Percentiles rank a stretch among this genome's conserved stretches.
phyloP scores from a whole-genome alignment of 1,140 invertebrate species.

The Ips typographus region DNA sequence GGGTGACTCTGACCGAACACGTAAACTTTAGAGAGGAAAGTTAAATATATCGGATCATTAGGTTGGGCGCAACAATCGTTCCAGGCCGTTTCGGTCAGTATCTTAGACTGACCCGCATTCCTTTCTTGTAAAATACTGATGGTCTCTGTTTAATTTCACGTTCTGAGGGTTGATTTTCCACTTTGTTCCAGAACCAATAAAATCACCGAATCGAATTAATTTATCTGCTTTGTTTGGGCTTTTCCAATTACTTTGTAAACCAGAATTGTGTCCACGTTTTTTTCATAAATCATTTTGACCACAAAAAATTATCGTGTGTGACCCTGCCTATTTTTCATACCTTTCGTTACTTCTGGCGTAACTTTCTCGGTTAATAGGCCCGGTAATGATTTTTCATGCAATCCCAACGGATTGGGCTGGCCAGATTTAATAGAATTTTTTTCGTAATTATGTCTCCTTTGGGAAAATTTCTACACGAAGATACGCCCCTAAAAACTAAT shows the following conservation, averaged over 20 bases:
- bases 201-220: slow-evolving; percentile 22
- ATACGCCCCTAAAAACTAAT: background rate
- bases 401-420: slow-evolving; percentile 16
- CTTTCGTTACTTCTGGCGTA: slow-evolving; percentile 5
- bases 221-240: slow-evolving; percentile 10
- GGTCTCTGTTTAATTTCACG: slow-evolving; percentile 9
- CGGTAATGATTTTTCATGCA: slow-evolving; percentile 6
- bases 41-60: slow-evolving; percentile 19
- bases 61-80: slow-evolving; percentile 14
- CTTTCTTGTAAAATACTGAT: slow-evolving; percentile 20
- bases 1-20: background rate
- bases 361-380: slow-evolving; percentile 13
- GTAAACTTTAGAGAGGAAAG: background rate
- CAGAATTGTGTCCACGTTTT: background rate
- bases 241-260: background rate
- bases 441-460: slow-evolving; percentile 9
- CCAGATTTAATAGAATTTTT: slow-evolving; percentile 16
- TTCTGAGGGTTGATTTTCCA: slow-evolving; percentile 14
- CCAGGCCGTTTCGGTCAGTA: slow-evolving; percentile 18
- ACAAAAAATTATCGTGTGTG: slow-evolving; percentile 7
- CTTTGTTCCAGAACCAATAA: slow-evolving; percentile 4
- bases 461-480: background rate
- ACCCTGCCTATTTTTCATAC: slow-evolving; percentile 10
- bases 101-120: slow-evolving; percentile 24
- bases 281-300: slow-evolving; percentile 5